phyloP scores from a whole-genome alignment of 2,797 vertebrate genomes.

The Luscinia megarhynchos region DNA sequence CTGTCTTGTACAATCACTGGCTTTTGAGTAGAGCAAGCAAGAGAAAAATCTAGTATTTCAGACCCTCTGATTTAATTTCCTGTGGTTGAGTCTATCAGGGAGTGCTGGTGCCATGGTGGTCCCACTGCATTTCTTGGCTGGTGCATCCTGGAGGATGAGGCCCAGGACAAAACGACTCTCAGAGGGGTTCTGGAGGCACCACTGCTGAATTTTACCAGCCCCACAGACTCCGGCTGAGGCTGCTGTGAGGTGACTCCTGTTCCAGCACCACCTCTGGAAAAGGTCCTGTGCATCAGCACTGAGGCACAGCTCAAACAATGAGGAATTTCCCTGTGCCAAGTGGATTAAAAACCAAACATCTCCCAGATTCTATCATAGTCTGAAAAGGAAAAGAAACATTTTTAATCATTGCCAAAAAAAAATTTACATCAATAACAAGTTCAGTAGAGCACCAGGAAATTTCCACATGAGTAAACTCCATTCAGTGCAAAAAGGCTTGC shows the following conservation, averaged over 20 bases:
- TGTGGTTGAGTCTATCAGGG: fast-evolving
- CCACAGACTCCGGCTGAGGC: not conserved
- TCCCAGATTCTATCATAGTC: not conserved
- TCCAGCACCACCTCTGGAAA: not conserved
- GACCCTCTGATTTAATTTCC: not conserved
- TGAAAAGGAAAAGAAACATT: slow-evolving; percentile 16
- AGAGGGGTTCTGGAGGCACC: not conserved
- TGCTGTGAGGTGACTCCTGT: not conserved
- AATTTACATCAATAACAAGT: not conserved
- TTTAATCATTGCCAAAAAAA: slow-evolving; percentile 4
- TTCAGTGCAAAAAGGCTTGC: not conserved
- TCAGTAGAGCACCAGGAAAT: slow-evolving; percentile 1
- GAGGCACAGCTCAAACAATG: not conserved
- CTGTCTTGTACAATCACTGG: not conserved
- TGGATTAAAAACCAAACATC: not conserved
- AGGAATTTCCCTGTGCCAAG: not conserved
- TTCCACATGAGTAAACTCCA: slow-evolving; percentile 41
- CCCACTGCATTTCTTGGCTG: not conserved
- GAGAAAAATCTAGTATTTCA: not conserved
- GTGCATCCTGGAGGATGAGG: not conserved
- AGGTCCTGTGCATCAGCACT: not conserved
- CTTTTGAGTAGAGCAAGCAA: not conserved
- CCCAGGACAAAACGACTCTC: not conserved
- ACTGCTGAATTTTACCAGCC: not conserved
- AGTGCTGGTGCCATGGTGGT: not conserved